Percentiles rank a stretch among this genome's conserved stretches.
phyloP scores from a whole-genome alignment of 1,140 invertebrate genomes.

The Papilio dardanus region DNA sequence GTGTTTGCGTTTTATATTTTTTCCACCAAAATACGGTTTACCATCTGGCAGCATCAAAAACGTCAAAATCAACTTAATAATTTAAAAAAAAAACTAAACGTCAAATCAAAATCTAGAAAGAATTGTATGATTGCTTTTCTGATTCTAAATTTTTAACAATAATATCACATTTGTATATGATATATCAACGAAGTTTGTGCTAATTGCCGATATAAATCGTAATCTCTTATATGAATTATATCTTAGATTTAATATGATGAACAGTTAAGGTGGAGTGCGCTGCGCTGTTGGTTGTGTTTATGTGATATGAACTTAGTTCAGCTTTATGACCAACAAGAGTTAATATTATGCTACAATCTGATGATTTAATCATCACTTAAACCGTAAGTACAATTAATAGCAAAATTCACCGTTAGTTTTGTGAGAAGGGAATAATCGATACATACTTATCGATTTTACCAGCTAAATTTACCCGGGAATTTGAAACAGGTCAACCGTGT shows the following conservation, averaged over 20 bases:
- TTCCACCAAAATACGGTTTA: no score
- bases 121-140: not conserved
- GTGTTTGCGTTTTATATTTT: no score
- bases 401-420: not conserved
- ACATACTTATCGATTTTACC: conserved; percentile 1
- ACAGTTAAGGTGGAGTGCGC: conserved; percentile 4
- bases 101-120: conserved; percentile 21
- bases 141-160: not conserved
- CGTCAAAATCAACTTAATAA: no score
- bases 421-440: conserved; percentile 14
- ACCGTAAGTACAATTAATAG: conserved; percentile 30
- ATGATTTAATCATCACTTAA: conserved; percentile 2
- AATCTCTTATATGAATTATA: not conserved
- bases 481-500: conserved; percentile 17
- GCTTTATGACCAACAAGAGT: not conserved
- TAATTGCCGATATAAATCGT: not conserved
- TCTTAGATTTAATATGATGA: not conserved
- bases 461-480: conserved; percentile 25
- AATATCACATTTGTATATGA: not conserved
- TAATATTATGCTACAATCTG: not conserved
- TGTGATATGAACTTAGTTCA: not conserved
- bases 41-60: no score
- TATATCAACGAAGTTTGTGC: not conserved
- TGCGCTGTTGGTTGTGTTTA: conserved; percentile 4
- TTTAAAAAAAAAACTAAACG: no score